Conservation (phyloP, 2,113 vertebrate genomes). For the Dissostichus mawsoni region DNA sequence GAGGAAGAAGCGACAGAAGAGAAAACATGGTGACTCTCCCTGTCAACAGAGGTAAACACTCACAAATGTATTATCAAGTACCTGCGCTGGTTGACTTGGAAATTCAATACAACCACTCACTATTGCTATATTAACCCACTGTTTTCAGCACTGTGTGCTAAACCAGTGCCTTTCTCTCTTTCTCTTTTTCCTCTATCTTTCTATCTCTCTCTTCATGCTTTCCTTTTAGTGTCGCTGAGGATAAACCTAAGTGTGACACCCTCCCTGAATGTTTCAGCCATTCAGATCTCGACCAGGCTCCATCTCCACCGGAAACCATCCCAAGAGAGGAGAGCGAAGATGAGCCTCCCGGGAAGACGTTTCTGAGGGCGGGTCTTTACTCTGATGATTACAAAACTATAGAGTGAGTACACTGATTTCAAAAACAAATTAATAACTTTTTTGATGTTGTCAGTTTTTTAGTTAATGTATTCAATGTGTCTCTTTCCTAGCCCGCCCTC, state of each 20-base stretch:
- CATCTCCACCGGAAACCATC: constrained; percentile 77
- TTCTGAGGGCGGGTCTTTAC: constrained; percentile 96
- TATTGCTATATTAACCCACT: constrained; percentile 76
- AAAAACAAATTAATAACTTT: background rate
- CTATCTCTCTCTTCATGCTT: constrained; percentile 76
- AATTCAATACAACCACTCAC: constrained; percentile 71
- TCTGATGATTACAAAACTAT: constrained; percentile 96
- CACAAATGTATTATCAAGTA: constrained; percentile 12
- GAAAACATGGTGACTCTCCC: constrained; percentile 83
- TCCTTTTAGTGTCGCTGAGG: constrained; percentile 86
- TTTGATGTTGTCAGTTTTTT: background rate
- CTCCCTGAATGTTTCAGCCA: constrained; percentile 80
- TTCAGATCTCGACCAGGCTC: constrained; percentile 68
- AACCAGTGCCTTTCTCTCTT: constrained; percentile 83
- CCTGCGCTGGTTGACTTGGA: constrained; percentile 69
- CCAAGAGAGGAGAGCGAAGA: constrained; percentile 89
- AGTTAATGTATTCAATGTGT: constrained; percentile 13
- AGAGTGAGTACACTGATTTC: constrained; percentile 88
- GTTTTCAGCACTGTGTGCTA: constrained; percentile 85
- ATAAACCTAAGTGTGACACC: constrained; percentile 74
- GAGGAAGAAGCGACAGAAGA: constrained; percentile 89
- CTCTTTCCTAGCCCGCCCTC: constrained; percentile 86
- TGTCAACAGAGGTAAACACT: constrained; percentile 77
- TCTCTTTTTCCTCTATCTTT: constrained; percentile 78
- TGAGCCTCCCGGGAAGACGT: constrained; percentile 91